These are phyloP conservation scores for Drosophila athabasca DNA, from an alignment of 1,140 invertebrate genomes.

Conservation along the genomic window DNA sequence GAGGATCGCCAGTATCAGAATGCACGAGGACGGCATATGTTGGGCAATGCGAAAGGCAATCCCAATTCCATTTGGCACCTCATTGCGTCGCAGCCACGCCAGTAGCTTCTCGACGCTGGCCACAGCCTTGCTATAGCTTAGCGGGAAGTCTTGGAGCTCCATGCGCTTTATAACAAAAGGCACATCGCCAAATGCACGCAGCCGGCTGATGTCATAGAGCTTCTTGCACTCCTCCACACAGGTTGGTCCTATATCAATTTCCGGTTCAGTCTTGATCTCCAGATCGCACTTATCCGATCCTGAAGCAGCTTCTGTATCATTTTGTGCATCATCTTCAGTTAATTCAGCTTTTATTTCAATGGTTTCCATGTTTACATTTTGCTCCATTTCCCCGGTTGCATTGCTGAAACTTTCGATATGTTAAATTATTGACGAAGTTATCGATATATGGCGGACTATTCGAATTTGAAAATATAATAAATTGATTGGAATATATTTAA, in stretches of 20 bases:
- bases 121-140: conserved; percentile 48
- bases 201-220: conserved; percentile 46
- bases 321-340: not conserved
- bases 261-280: not conserved
- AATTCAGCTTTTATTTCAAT: conserved; percentile 20
- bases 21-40: conserved; percentile 64
- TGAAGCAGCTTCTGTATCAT: not conserved
- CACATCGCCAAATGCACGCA: conserved; percentile 48
- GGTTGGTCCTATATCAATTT: not conserved
- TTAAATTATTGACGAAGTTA: too few species aligned
- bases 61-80: conserved; percentile 43
- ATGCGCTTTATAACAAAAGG: conserved; percentile 63
- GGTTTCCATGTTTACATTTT: conserved; percentile 16
- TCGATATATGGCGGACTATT: too few species aligned
- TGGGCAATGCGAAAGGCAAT: conserved; percentile 60
- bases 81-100: conserved; percentile 23
- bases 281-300: not conserved
- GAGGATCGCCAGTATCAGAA: conserved; percentile 63
- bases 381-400: too few species aligned
- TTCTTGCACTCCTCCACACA: conserved; percentile 7
- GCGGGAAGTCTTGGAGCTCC: conserved; percentile 48
- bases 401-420: too few species aligned
- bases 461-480: too few species aligned
- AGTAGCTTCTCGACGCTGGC: conserved; percentile 31
- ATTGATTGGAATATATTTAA: too few species aligned